Base-by-base conservation (phyloP, 2,113 vertebrate genomes). In the Chloropsis cyanopogon region DNA sequence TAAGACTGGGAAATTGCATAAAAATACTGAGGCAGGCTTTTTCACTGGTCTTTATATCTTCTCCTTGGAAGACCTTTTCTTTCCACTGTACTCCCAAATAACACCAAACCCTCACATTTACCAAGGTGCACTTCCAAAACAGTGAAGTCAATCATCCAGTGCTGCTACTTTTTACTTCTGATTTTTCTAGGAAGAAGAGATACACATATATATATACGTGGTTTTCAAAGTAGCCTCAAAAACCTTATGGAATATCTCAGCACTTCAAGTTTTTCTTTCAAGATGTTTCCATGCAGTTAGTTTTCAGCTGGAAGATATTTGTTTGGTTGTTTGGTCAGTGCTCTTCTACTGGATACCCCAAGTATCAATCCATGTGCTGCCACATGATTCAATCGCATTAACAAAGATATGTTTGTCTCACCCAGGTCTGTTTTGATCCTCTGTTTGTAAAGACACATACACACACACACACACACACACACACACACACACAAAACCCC, bases 201-300 rank as follows among this genome's bases (percentile, higher is more conserved):
- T 47, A 29, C 24, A 47, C 1, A 44, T 0, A 4, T 5, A 14
- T 28, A 59, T 14, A 29, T 6, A 14, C 5, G 9, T 33, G 10
- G 1, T 50, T 92, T 90, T 68, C 6, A 15, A 28, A 20, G 14
- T 46, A 8, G 6, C 18, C 21, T 82, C 49, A 82, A 46, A n/a
- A 37, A 14, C n/a, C 13, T 68, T 42, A 28, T 8, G 12, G 15
- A 25, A 42, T 37, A 79, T 39, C 7, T 25, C 4, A 18, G 7
- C 4, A 25, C 11, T n/a, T 79, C 29, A 35, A 8, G 2, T 29
- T 79, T 54, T 92, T 60, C 26, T 80, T 82, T 72, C 44, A 76
- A 56, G 21, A 6, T 31, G 14, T 82, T 86, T 75, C 52, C 21
- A 31, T 10, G 14, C 10, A 71, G 6, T 50, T 50, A 29, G 4